phyloP scores from a whole-genome alignment of 2,797 vertebrate species.

The Leptodactylus fallax region DNA sequence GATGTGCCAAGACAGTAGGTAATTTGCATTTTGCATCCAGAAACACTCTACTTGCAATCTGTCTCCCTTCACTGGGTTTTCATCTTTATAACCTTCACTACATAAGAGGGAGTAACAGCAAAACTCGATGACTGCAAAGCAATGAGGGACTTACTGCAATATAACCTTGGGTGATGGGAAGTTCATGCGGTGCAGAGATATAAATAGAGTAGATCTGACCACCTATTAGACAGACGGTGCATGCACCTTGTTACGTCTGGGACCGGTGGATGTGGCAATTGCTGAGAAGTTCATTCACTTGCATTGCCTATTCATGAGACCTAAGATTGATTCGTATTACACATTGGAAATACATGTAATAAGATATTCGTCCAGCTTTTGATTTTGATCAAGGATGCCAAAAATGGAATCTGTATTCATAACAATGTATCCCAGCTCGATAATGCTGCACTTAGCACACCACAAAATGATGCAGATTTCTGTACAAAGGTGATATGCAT shows the following conservation, averaged over 20 bases:
- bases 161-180: conserved; percentile 35
- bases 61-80: conserved; percentile 76
- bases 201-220: conserved; percentile 35
- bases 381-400: conserved; percentile 14
- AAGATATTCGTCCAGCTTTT: conserved; percentile 1
- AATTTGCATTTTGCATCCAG: conserved; percentile 77
- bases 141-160: not conserved
- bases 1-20: conserved; percentile 71
- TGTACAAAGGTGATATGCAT: not conserved
- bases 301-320: conserved; percentile 49
- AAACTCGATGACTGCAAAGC: not conserved
- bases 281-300: conserved; percentile 9
- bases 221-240: not conserved
- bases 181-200: conserved; percentile 45
- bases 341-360: conserved; percentile 11
- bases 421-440: not conserved
- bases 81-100: conserved; percentile 72
- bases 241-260: not conserved
- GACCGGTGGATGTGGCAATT: conserved; percentile 20
- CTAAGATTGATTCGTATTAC: conserved; percentile 42
- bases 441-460: conserved; percentile 11
- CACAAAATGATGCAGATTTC: conserved; percentile 5
- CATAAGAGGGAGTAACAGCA: conserved; percentile 60
- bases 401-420: conserved; percentile 39
- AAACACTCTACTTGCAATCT: conserved; percentile 75